Evolutionary conservation across 2,888 invertebrate species (phyloP).

Genomic region (Salticus scenicus): DNA sequence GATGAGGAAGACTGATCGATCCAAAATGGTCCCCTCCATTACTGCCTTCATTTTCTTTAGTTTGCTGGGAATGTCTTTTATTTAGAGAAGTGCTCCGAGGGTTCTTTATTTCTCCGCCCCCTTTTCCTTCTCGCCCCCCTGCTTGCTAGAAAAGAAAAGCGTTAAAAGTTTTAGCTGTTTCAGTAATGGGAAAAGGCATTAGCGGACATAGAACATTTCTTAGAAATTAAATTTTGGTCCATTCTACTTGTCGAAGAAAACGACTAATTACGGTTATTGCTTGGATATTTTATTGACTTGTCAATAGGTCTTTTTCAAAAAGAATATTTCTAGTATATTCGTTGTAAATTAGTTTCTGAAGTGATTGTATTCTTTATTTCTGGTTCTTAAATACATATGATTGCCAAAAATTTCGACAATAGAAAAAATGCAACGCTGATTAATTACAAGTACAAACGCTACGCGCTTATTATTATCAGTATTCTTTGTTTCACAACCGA

Average conservation of each 20-base stretch:
- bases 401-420: too few species aligned
- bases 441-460: too few species aligned
- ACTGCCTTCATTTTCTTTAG: slow-evolving; percentile 21
- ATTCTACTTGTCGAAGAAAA: not conserved
- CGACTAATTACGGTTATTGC: not conserved
- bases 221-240: slow-evolving; percentile 11
- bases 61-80: slow-evolving; percentile 18
- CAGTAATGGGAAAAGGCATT: slow-evolving; percentile 44
- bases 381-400: too few species aligned
- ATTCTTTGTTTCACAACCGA: too few species aligned
- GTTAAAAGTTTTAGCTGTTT: slow-evolving; percentile 40
- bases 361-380: too few species aligned
- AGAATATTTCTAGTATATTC: not conserved
- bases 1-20: slow-evolving; percentile 57
- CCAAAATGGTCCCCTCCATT: slow-evolving; percentile 29
- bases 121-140: not conserved
- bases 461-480: too few species aligned
- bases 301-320: not conserved
- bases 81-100: slow-evolving; percentile 2
- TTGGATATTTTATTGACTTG: not conserved
- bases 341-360: not conserved
- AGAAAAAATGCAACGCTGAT: too few species aligned
- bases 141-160: slow-evolving; percentile 41
- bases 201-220: slow-evolving; percentile 29
- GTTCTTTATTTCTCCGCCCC: not conserved